Percentiles rank a stretch among this genome's conserved stretches.
Conservation (phyloP, 2,888 invertebrate species). For the Orchesellides sinensis region DNA sequence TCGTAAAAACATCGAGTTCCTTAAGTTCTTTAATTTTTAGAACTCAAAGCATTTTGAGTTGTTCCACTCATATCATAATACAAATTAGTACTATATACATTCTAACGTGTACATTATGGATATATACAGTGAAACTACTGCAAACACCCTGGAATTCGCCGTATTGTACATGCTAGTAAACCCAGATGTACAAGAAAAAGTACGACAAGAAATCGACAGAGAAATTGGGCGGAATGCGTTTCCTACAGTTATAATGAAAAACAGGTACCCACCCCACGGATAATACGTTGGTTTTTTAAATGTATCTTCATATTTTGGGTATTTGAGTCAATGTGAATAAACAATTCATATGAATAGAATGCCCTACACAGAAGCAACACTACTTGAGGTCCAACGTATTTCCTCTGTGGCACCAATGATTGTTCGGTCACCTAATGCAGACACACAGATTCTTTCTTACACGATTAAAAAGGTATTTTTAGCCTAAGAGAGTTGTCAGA, state of each 20-base stretch:
- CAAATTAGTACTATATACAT: no score
- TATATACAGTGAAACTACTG: conserved; percentile 75
- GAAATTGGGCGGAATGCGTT: conserved; percentile 73
- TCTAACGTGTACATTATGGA: no score
- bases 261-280: conserved; percentile 35
- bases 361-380: conserved; percentile 70
- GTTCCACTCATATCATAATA: no score
- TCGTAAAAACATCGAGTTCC: no score
- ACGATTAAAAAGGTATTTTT: conserved; percentile 61
- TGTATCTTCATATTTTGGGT: no score
- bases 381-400: conserved; percentile 67
- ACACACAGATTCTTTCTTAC: conserved; percentile 51
- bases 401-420: conserved; percentile 67
- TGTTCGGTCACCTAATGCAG: conserved; percentile 43
- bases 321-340: background rate
- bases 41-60: no score
- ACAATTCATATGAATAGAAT: conserved; percentile 49
- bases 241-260: conserved; percentile 59
- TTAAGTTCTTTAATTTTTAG: no score
- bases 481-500: background rate
- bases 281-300: no score
- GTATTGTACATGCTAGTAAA: conserved; percentile 75
- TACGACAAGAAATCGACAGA: conserved; percentile 75
- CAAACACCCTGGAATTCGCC: conserved; percentile 72
- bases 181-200: conserved; percentile 74